phyloP scores from a whole-genome alignment of 2,888 invertebrate genomes.

The Amiota minor region DNA sequence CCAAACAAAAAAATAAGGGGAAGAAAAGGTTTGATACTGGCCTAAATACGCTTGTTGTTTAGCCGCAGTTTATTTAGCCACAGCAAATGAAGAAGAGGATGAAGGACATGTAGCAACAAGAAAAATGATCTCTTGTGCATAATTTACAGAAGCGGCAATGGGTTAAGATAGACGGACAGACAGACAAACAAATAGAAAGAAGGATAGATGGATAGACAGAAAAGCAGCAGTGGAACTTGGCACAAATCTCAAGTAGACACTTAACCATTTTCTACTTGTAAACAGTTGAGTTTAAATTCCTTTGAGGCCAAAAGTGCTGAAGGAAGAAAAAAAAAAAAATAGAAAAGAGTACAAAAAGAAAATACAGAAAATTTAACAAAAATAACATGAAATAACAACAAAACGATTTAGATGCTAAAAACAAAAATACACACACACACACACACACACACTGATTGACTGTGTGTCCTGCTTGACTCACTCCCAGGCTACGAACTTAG shows the following conservation, averaged over 20 bases:
- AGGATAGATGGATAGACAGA: not conserved
- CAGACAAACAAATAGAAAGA: slow-evolving; percentile 9
- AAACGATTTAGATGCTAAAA: slow-evolving; percentile 54
- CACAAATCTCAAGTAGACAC: slow-evolving; percentile 62
- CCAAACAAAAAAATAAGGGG: slow-evolving; percentile 27
- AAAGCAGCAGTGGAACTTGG: slow-evolving; percentile 20
- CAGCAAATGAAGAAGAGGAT: not conserved
- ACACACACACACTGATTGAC: no score
- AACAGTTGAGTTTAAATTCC: slow-evolving; percentile 48
- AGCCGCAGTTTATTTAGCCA: slow-evolving; percentile 3
- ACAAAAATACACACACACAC: not conserved
- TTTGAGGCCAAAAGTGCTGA: slow-evolving; percentile 41
- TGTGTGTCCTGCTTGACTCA: no score
- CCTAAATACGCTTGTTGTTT: slow-evolving; percentile 10
- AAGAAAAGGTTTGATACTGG: slow-evolving; percentile 3
- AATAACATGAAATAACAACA: slow-evolving; percentile 40
- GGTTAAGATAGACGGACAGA: not conserved
- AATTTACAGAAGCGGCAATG: slow-evolving; percentile 62
- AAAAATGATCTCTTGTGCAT: slow-evolving; percentile 67
- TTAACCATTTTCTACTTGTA: slow-evolving; percentile 64
- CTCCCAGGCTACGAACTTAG: no score
- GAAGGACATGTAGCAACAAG: slow-evolving; percentile 38
- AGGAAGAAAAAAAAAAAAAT: slow-evolving; percentile 38
- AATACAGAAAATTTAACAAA: slow-evolving; percentile 33
- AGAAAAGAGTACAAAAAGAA: slow-evolving; percentile 26